Base-by-base conservation (phyloP, 2,888 invertebrate genomes). In the Zhuqinia jingwanae region DNA sequence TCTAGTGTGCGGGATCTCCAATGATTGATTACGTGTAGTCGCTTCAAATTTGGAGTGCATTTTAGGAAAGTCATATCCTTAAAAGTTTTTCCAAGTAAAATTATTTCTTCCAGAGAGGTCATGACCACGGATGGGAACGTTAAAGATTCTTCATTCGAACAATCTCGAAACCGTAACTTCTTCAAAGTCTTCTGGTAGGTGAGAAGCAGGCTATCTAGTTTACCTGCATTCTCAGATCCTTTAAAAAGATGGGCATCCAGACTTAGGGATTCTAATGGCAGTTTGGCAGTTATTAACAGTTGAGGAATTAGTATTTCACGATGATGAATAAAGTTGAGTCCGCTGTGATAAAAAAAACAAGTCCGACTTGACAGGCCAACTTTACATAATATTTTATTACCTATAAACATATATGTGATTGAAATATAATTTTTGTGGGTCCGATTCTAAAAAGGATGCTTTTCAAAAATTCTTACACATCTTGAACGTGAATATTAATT, bases 91-190 rank as follows among this genome's bases (percentile, higher is more conserved):
- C 77, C 77, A 2, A 30, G 6, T 15, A 77, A 13, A 2, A 13
- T 77, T 36, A 77, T 13, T 27, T 77, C 77, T 20, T 58, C 36
- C 36, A 77, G 22, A 13, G 58, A 58, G 42, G 3, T 20, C 77
- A 77, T 22, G 0, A 17, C 25, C 2, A 58, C 0, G 8, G 25
- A 20, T 0, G 77, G 77, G n/a, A 56, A 77, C 2, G 0, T 42
- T 22, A 77, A 17, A 0, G 36, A n/a, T 13, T 17, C 20, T 22
- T 58, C 58, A 22, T 27, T n/a, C 22, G 42, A 42, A 1, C 22
- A 36, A 27, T 50, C 45, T 13, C 58, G 30, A 25, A 77, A 17
- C 13, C 15, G 56, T 15, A 77, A 22, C 36, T 22, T 56, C 20
- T 58, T 36, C 42, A 77, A 22, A 1, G 58, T 15, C 10, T 2